Evolutionary conservation across 2,113 vertebrate genomes (phyloP), one percentile per base, ranked within the genome.

Genomic region (Chunga burmeisteri): DNA sequence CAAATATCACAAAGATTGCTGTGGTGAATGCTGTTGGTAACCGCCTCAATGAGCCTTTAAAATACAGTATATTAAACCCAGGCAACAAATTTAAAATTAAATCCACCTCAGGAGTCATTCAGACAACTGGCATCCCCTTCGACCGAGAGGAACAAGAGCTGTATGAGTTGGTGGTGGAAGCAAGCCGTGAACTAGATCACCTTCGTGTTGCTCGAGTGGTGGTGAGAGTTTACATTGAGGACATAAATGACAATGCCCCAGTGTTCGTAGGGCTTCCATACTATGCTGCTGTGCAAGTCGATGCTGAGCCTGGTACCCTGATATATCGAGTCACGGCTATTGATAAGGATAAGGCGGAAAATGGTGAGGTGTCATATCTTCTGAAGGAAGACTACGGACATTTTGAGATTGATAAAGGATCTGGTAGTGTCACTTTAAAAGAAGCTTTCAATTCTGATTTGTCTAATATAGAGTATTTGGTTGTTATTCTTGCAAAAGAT

Each of bases 191-290:
- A 80, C 97, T 99, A 7, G 99, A 99, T 93, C 98, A 97, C 50
- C 97, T 99, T 29, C 99, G 99, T 6, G 99, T 99, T 1, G 98
- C 99, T 10, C 98, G 99, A 94, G 99, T 99, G 13, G 97, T 99
- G 53, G 99, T 99, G 56, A 98, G 98, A 90, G 98, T 99, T 74
- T 99, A 98, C 79, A 98, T 99, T 13, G 99, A 99, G 87, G 99
- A 99, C 85, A 98, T 99, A 74, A 99, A 99, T 23, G 99, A 99
- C 95, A 99, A 99, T 10, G 88, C 98, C 30, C 99, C 99, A 0
- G 98, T 99, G 65, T 99, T 99, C 62, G 97, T 99, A 58, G 99
- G 99, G 55, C 99, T 99, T 88, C 99, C 99, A 3, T 99, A 99
- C 97, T 99, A 99, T 6, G 99, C 99, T 87, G 99, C 99, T 38